Evolutionary conservation across 2,888 invertebrate genomes (phyloP), one percentile per base, ranked within the genome.

Genomic region (Nomada ruficornis): DNA sequence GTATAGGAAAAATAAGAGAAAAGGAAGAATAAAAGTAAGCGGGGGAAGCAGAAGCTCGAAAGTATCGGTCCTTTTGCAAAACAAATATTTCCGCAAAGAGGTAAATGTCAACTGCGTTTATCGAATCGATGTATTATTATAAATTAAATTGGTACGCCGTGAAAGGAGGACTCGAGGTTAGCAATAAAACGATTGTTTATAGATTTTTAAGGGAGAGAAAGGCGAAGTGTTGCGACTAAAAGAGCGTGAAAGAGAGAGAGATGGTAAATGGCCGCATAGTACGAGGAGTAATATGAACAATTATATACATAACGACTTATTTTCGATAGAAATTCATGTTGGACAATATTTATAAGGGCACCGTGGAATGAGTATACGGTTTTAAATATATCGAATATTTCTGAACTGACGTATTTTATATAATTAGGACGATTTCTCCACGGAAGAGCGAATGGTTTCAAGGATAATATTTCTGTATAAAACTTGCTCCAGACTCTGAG

Each of bases 281-380:
- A 60, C 36, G 23, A 80, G 29, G 77, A 67, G 73, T 73, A 70
- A 83, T 74, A 78, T 77, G 80, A 72, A 67, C 77, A 55, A 71
- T 57, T 23, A 23, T 20, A 73, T 79, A 54, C 67, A 75, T 71
- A 71, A 59, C 50, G 54, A 83, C 70, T 83, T 83, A 83, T 83
- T 83, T 83, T 83, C 83, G 77, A 83, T 81, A 81, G 77, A 81
- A 79, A 81, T 81, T 55, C 69, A 76, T 60, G 77, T 81, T 81
- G 82, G 82, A 77, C 77, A 77, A 83, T 83, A 83, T 82, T 82
- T 81, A 67, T 82, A 70, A 59, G 69, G 57, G 20, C 69, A 70
- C 68, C 52, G 63, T 36, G 63, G 59, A 54, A 64, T 50, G 68
- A 23, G 64, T 23, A 65, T 77, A 47, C 20, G 63, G 64, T 68